Percentiles rank a stretch among this genome's conserved stretches.
Evolutionary conservation across 2,113 vertebrate species (phyloP).

Genomic region (Harpagus bidentatus): DNA sequence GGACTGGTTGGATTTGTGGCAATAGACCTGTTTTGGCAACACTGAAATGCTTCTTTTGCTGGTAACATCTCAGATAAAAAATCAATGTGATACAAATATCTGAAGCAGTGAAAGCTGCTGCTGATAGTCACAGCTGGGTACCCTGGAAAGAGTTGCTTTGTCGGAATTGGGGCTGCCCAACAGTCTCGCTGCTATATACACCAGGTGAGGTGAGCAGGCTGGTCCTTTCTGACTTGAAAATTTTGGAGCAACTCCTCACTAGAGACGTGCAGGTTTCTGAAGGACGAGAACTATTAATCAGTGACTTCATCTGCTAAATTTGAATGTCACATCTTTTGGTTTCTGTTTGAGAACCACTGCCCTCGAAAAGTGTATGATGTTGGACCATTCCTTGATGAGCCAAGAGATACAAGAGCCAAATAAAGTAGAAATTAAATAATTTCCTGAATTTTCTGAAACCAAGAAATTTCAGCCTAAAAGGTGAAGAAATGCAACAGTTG

Average conservation of each 20-base stretch:
- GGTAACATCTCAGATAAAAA: neutral
- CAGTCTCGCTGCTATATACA: accelerated
- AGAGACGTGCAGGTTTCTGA: neutral
- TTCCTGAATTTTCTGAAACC: neutral
- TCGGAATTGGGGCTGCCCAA: neutral
- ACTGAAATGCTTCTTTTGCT: neutral
- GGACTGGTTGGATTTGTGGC: neutral
- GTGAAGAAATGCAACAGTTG: neutral
- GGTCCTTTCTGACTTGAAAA: neutral
- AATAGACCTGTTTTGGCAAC: neutral
- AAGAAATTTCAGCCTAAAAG: neutral
- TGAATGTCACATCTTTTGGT: neutral
- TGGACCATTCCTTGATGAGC: neutral
- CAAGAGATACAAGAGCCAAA: neutral
- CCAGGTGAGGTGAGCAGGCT: neutral
- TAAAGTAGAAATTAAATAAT: neutral
- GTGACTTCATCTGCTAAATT: neutral
- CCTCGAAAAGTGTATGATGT: neutral
- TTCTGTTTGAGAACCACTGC: neutral
- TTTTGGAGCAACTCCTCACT: neutral
- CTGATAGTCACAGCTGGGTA: neutral
- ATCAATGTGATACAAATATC: neutral
- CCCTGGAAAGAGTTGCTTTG: neutral
- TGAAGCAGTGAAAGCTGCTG: neutral
- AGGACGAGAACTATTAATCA: neutral